Percentiles rank a stretch among this genome's conserved stretches.
Evolutionary conservation across 2,888 invertebrate species (phyloP).

Genomic region (Coenonympha arcania): DNA sequence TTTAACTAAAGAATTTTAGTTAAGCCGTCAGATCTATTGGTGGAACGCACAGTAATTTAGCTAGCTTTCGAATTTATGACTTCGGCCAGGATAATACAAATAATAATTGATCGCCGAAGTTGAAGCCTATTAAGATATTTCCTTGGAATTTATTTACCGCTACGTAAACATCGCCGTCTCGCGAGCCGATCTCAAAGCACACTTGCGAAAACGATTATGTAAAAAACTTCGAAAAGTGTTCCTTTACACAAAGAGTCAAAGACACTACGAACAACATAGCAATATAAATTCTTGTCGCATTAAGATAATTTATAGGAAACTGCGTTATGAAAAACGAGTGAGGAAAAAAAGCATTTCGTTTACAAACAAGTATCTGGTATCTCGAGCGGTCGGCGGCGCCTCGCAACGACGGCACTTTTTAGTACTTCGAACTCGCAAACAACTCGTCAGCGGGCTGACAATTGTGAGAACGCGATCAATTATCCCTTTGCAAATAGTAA

Average conservation of each 20-base stretch:
- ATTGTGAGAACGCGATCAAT: slow-evolving; percentile 74
- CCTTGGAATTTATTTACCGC: slow-evolving; percentile 43
- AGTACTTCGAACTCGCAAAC: slow-evolving; percentile 56
- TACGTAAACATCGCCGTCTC: slow-evolving; percentile 45
- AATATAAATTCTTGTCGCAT: slow-evolving; percentile 61
- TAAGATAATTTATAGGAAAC: slow-evolving; percentile 56
- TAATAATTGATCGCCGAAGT: slow-evolving; percentile 26
- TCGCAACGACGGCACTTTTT: slow-evolving; percentile 46
- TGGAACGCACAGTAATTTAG: slow-evolving; percentile 30
- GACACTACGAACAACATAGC: slow-evolving; percentile 45
- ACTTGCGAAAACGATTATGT: slow-evolving; percentile 39
- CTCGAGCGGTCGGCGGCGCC: slow-evolving; percentile 46
- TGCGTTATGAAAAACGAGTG: slow-evolving; percentile 39
- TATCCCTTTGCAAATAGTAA: slow-evolving; percentile 68
- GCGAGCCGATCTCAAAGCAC: slow-evolving; percentile 48
- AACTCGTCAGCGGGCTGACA: slow-evolving; percentile 63
- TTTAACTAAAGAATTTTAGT: slow-evolving; percentile 36
- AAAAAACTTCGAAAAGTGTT: background rate
- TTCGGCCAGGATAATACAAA: slow-evolving; percentile 25
- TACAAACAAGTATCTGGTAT: slow-evolving; percentile 43
- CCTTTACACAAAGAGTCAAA: slow-evolving; percentile 27
- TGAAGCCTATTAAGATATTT: slow-evolving; percentile 26
- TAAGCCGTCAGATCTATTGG: slow-evolving; percentile 31
- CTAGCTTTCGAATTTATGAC: slow-evolving; percentile 29
- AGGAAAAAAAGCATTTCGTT: slow-evolving; percentile 42